Conservation (phyloP, 2,888 invertebrate genomes). For the Scaptomyza flava region DNA sequence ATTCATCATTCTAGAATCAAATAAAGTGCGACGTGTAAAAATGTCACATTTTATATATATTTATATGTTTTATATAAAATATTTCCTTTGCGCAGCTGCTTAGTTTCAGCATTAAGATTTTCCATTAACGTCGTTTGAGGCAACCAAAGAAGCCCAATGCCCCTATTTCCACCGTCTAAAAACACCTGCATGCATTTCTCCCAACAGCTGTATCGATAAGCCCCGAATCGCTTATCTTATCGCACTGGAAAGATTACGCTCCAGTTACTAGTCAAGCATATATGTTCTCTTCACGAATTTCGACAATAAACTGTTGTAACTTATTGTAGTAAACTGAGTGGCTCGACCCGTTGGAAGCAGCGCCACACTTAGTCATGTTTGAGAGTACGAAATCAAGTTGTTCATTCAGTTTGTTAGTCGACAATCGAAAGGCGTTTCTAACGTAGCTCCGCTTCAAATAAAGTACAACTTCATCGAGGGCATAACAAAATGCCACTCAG, state of each 20-base stretch:
- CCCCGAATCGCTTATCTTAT: conserved; percentile 57
- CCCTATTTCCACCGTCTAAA: background rate
- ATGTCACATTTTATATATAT: too few relatives aligned
- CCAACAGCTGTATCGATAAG: conserved; percentile 57
- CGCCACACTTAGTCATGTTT: conserved; percentile 51
- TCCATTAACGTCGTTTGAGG: too few relatives aligned
- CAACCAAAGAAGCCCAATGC: conserved; percentile 24
- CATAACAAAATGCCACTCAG: conserved; percentile 46
- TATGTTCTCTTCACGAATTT: background rate
- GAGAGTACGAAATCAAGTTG: conserved; percentile 9
- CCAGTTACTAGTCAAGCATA: conserved; percentile 11
- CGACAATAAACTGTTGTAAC: background rate
- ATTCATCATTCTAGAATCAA: too few relatives aligned
- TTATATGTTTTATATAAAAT: too few relatives aligned
- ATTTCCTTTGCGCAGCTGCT: too few relatives aligned
- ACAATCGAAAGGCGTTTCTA: conserved; percentile 26
- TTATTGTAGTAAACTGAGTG: background rate
- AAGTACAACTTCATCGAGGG: conserved; percentile 6
- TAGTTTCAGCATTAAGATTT: too few relatives aligned
- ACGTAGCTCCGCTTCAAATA: conserved; percentile 2
- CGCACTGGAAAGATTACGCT: conserved; percentile 57
- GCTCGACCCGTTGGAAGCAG: conserved; percentile 46
- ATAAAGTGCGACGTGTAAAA: too few relatives aligned
- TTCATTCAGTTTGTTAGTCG: conserved; percentile 37
- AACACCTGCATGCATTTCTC: conserved; percentile 29